These are phyloP conservation scores for Kradibia gibbosae DNA, from an alignment of 1,140 invertebrate species.

Conservation along the genomic window DNA sequence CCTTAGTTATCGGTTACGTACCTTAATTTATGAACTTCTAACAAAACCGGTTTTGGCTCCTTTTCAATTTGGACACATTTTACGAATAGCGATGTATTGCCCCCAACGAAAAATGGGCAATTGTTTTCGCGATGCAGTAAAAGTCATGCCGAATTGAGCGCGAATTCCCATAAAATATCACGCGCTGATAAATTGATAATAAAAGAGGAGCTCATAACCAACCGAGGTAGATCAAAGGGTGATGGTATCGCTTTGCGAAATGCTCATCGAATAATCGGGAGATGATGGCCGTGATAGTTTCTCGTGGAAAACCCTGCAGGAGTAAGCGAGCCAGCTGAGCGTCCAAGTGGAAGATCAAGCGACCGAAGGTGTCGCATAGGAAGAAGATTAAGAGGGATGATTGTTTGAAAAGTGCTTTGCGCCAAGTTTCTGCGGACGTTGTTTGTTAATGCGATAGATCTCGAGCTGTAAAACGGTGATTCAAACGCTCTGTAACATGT, in stretches of 20 bases:
- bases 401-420: conserved; percentile 51
- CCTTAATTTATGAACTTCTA: not conserved
- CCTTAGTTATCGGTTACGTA: not conserved
- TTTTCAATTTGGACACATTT: not conserved
- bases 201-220: not conserved
- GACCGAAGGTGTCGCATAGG: not conserved
- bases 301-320: not conserved
- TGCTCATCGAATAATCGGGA: not conserved
- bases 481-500: not conserved
- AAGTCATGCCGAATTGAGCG: not conserved
- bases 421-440: conserved; percentile 34
- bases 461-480: not conserved
- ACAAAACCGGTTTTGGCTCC: conserved; percentile 4
- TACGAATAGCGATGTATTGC: not conserved
- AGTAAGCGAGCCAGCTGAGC: not conserved
- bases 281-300: conserved; percentile 18
- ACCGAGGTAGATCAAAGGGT: not conserved
- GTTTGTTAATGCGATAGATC: conserved; percentile 44
- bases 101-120: not conserved
- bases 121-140: not conserved
- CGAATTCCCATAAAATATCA: not conserved
- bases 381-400: conserved; percentile 57
- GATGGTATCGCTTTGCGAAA: not conserved
- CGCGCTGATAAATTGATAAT: not conserved
- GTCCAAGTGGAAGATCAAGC: not conserved